Conservation (phyloP, 2,113 vertebrate genomes). For the Euleptes europaea region DNA sequence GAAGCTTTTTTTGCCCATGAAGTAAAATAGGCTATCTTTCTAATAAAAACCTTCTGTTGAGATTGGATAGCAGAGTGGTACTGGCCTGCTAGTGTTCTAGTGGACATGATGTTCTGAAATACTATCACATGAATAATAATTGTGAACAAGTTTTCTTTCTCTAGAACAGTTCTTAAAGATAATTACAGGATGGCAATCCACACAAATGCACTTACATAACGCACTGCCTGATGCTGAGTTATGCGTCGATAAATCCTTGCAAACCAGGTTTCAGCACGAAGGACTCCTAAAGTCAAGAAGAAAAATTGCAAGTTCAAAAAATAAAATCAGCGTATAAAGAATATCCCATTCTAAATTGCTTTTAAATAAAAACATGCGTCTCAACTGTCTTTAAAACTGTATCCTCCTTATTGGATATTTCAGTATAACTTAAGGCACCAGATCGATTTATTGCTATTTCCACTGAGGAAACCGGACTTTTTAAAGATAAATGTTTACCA, state of each 20-base stretch:
- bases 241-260: constrained; percentile 23
- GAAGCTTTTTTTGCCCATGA: constrained; percentile 5
- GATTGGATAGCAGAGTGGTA: constrained; percentile 42
- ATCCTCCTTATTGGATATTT: background rate
- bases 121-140: constrained; percentile 25
- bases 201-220: constrained; percentile 7
- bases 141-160: constrained; percentile 41
- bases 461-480: background rate
- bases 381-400: constrained; percentile 36
- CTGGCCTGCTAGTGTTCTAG: constrained; percentile 54
- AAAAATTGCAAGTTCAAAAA: constrained; percentile 26
- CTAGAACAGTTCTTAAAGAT: constrained; percentile 44
- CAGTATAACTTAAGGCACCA: constrained; percentile 1
- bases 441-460: background rate
- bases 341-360: constrained; percentile 22
- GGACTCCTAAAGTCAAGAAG: background rate
- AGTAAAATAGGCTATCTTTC: constrained; percentile 18
- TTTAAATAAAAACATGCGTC: constrained; percentile 18
- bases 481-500: background rate
- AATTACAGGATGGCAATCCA: constrained; percentile 22
- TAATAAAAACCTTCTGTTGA: constrained; percentile 35
- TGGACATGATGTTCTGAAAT: constrained; percentile 63
- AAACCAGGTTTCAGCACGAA: constrained; percentile 30
- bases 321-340: constrained; percentile 3
- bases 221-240: constrained; percentile 8